A percentile compares a stretch with the other conserved stretches of the same genome.
Evolutionary conservation across 2,797 vertebrate genomes (phyloP).

Genomic region (Anabacerthia variegaticeps): DNA sequence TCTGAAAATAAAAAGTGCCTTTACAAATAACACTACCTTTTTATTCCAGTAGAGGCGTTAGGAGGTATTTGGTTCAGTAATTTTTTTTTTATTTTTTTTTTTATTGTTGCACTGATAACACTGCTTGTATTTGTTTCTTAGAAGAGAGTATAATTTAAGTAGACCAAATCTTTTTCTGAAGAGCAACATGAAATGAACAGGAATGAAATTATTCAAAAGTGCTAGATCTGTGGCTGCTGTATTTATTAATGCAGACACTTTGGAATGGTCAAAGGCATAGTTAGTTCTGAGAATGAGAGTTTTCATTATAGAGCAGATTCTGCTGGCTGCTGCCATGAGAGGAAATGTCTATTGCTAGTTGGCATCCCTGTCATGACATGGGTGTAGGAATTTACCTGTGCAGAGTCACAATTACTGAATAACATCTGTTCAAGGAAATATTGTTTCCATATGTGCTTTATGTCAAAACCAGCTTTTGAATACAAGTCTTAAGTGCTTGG

Average conservation of each 20-base stretch:
- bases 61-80: background rate
- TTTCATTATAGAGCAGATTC: background rate
- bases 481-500: background rate
- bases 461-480: background rate
- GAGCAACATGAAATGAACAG: background rate
- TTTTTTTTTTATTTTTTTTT: too few relatives aligned
- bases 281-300: background rate
- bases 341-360: background rate
- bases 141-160: background rate
- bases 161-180: background rate
- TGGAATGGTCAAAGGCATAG: background rate
- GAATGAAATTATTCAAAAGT: background rate
- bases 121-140: background rate
- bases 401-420: background rate
- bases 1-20: background rate
- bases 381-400: background rate
- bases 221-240: background rate
- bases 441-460: background rate
- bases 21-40: background rate
- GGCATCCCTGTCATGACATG: rapidly evolving
- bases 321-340: background rate
- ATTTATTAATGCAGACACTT: background rate
- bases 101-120: background rate
- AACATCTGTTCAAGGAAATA: background rate
- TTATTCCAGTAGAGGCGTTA: background rate